Evolutionary conservation across 2,888 invertebrate genomes (phyloP).

Genomic region (Caenorhabditis sp.): DNA sequence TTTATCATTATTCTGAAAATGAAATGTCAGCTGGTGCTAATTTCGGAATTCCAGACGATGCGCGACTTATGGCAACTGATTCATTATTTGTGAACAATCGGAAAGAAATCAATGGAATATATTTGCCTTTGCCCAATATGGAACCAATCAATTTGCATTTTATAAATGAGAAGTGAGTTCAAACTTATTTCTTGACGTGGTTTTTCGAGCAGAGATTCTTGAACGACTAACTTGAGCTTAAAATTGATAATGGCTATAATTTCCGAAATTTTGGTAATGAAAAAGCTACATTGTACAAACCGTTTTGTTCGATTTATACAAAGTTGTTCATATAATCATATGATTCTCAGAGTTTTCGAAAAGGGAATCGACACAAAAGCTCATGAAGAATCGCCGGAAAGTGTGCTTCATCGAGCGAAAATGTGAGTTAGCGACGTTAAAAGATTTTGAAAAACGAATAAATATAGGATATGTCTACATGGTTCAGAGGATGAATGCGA

Average conservation of each 20-base stretch:
- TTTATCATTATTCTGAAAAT: conserved; percentile 48
- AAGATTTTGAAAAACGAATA: neutral
- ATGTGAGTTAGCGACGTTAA: conserved; percentile 13
- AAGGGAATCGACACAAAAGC: conserved; percentile 45
- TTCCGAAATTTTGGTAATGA: no score
- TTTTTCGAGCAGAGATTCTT: no score
- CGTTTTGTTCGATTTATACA: no score
- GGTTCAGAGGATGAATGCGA: conserved; percentile 44
- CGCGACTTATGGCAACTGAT: conserved; percentile 34
- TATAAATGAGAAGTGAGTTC: conserved; percentile 39
- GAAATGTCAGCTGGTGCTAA: conserved; percentile 44
- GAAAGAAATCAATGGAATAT: conserved; percentile 50
- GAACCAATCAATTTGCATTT: conserved; percentile 53
- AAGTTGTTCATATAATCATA: no score
- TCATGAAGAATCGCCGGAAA: conserved; percentile 44
- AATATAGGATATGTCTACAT: conserved; percentile 30
- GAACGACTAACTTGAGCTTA: no score
- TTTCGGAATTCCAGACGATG: conserved; percentile 46
- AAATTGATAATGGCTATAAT: no score
- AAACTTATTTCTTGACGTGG: no score
- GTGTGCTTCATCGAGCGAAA: conserved; percentile 47
- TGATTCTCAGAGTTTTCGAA: conserved; percentile 43
- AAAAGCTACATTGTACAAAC: no score
- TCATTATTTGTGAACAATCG: conserved; percentile 45
- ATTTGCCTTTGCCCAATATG: conserved; percentile 52